A percentile compares a stretch with the other conserved stretches of the same genome.
phyloP scores from a whole-genome alignment of 1,140 invertebrate species.

The Polypedilum pembai region DNA sequence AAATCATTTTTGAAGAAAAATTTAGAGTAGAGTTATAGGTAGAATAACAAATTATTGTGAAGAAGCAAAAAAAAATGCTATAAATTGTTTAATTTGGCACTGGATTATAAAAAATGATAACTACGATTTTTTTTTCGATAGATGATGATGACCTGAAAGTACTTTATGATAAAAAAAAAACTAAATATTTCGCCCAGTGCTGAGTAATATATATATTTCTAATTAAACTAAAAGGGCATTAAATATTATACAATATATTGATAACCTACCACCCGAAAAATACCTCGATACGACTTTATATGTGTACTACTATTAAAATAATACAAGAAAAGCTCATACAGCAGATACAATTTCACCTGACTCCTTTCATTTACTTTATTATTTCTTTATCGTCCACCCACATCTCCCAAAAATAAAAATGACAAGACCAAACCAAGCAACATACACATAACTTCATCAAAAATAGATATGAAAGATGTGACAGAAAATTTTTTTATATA shows the following conservation, averaged over 20 bases:
- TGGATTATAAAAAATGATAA: neutral
- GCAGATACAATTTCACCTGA: neutral
- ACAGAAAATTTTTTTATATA: too few species aligned
- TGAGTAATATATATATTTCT: conserved; percentile 4
- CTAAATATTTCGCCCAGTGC: neutral
- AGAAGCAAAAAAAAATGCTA: neutral
- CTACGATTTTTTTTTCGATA: neutral
- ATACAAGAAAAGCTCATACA: neutral
- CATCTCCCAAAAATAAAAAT: neutral
- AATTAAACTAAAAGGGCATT: conserved; percentile 12
- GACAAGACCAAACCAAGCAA: too few species aligned
- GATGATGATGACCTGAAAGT: conserved; percentile 2
- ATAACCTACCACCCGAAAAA: conserved; percentile 11
- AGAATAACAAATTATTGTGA: conserved; percentile 19
- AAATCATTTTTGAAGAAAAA: conserved; percentile 7
- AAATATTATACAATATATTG: conserved; percentile 19
- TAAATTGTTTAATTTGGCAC: conserved; percentile 8
- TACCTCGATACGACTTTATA: conserved; percentile 17
- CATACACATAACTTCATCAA: too few species aligned
- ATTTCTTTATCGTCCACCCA: neutral
- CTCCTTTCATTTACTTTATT: neutral
- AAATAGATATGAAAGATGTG: too few species aligned
- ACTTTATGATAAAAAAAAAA: conserved; percentile 8
- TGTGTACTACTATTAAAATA: neutral
- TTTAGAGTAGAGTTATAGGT: conserved; percentile 13